Evolutionary conservation across 53 echinoderm and acorn worm genomes (phyloP).

Genomic region (Temnopleurus reevesii): DNA sequence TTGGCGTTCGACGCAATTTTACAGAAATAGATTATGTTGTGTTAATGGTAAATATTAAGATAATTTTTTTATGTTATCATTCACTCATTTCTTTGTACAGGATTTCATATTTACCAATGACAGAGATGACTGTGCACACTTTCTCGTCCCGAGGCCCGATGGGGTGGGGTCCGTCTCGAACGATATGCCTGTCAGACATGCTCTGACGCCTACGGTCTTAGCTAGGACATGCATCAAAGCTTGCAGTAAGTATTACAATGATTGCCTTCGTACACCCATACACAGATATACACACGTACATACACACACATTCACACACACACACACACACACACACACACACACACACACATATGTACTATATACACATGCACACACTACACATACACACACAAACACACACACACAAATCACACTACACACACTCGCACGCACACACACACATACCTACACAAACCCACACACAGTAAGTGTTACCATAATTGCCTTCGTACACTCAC

Average conservation of each 20-base stretch:
- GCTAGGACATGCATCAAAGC: slow-evolving; percentile 13
- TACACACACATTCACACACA: not conserved
- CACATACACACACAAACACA: no score
- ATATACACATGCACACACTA: no score
- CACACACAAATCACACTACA: no score
- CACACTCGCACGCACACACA: no score
- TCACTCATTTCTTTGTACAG: not conserved
- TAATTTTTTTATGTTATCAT: no score
- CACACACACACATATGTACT: not conserved
- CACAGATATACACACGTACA: not conserved
- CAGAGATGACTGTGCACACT: not conserved
- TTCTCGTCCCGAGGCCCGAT: slow-evolving; percentile 5
- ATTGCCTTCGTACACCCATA: not conserved
- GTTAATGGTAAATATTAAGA: no score
- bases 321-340: not conserved
- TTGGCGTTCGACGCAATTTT: no score
- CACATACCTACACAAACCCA: no score
- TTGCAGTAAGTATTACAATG: slow-evolving; percentile 29
- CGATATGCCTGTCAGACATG: not conserved
- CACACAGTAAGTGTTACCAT: no score
- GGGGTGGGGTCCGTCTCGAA: not conserved
- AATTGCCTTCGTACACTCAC: no score
- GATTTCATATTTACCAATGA: slow-evolving; percentile 37
- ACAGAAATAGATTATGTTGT: no score
- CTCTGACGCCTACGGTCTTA: not conserved